A percentile compares a stretch with the other conserved stretches of the same genome.
These are phyloP conservation scores for Papilio elwesi DNA, from an alignment of 2,888 invertebrate genomes.

Conservation along the genomic window DNA sequence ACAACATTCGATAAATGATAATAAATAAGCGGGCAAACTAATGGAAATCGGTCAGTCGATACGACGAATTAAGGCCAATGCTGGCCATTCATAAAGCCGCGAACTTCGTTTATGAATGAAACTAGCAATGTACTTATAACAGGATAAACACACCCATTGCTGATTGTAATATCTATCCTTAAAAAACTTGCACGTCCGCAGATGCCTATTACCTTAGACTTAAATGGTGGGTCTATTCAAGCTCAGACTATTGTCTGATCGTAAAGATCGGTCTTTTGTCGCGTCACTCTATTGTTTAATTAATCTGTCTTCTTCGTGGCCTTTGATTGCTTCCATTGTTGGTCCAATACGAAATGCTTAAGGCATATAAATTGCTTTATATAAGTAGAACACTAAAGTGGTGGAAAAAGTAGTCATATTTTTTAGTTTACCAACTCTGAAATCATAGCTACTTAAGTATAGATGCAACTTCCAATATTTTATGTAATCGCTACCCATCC, in stretches of 20 bases:
- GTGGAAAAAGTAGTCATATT: background rate
- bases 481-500: too few species aligned
- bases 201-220: conserved; percentile 15
- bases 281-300: conserved; percentile 60
- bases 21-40: conserved; percentile 72
- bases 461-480: too few species aligned
- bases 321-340: conserved; percentile 39
- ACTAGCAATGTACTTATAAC: conserved; percentile 61
- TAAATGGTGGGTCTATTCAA: conserved; percentile 52
- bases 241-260: conserved; percentile 64
- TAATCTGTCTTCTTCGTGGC: conserved; percentile 44
- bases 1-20: conserved; percentile 77
- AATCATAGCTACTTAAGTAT: too few species aligned
- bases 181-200: conserved; percentile 68
- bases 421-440: background rate
- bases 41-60: conserved; percentile 63
- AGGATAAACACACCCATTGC: conserved; percentile 72
- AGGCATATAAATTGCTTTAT: conserved; percentile 2
- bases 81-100: conserved; percentile 78
- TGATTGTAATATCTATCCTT: conserved; percentile 61
- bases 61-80: conserved; percentile 74
- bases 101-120: conserved; percentile 81
- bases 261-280: conserved; percentile 52
- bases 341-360: conserved; percentile 13
- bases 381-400: background rate